Evolutionary conservation across 2,113 vertebrate genomes (phyloP), one percentile per base, ranked within the genome.

Genomic region (Miniopterus natalensis): DNA sequence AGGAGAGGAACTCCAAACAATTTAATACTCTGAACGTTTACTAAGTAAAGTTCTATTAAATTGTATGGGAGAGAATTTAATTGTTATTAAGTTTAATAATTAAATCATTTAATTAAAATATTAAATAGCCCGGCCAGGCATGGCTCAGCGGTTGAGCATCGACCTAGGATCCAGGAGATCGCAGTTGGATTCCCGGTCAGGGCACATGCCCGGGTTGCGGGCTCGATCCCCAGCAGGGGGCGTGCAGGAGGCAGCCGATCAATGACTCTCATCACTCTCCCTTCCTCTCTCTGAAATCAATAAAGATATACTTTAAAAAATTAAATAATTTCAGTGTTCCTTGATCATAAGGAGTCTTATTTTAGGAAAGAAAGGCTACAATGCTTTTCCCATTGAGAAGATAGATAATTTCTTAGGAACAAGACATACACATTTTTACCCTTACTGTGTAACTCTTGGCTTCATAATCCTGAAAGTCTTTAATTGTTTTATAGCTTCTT

Each of bases 401-500:
- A 51, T 25, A 83, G 20, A 17, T 47, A 73, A 87, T 23, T 85
- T 94, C 57, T 87, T 74, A 84, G 11, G 29, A 96, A 36, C 25
- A 74, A 45, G 23, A 73, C 9, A 57, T 5, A 63, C 6, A 61
- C 7, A 78, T 40, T 42, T 75, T 63, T 27, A 2, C 5, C 51
- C 10, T 36, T 77, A 40, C 36, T 25, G 49, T 66, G 15, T 73
- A 94, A 70, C 20, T 25, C 47, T 77, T 83, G 42, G 20, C 11
- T 88, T 40, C 29, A 61, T 86, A 57, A 51, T 89, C 80, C 51
- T 81, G 31, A 73, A 95, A 75, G 18, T 80, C 80, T 81, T 57
- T 66, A 73, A 42, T 78, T 77, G 14, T 49, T 71, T 63, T 75
- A 23, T 31, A 57, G 53, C 10, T 71, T 92, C 18, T 79, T 80